Evolutionary conservation across 2,888 invertebrate species (phyloP).

Genomic region (Tromatobia lineatoria): DNA sequence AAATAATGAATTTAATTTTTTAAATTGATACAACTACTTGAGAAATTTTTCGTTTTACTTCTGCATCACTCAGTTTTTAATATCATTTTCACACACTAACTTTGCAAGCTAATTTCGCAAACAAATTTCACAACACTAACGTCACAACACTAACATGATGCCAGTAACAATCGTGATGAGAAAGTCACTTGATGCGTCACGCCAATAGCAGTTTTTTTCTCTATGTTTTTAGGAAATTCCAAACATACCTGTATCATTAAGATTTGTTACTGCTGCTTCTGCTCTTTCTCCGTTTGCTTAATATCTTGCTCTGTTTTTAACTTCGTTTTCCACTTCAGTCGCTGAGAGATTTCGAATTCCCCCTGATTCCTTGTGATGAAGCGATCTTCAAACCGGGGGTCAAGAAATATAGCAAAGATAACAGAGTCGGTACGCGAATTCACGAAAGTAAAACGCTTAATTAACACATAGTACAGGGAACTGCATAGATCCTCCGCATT

Average conservation of each 20-base stretch:
- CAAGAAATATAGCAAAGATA: slow-evolving; percentile 17
- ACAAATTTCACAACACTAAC: no score
- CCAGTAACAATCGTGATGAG: no score
- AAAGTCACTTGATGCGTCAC: no score
- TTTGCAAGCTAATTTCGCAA: no score
- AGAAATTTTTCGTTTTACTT: no score
- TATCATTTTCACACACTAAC: no score
- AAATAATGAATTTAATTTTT: no score
- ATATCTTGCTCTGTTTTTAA: background rate
- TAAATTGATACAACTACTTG: no score
- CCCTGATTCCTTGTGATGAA: slow-evolving; percentile 14
- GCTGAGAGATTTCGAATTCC: slow-evolving; percentile 9
- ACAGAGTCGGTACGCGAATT: slow-evolving; percentile 15
- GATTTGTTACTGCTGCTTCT: background rate
- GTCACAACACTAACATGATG: no score
- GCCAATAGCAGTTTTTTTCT: no score
- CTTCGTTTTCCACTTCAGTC: slow-evolving; percentile 7
- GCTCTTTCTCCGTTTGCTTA: background rate
- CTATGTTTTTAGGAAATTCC: no score
- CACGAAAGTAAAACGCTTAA: background rate
- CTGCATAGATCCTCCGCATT: background rate
- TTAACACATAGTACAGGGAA: slow-evolving; percentile 10
- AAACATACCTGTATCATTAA: slow-evolving; percentile 9
- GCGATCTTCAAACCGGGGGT: slow-evolving; percentile 32
- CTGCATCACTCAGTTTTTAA: no score